Percentiles rank a stretch among this genome's conserved stretches.
Evolutionary conservation across 2,113 vertebrate species (phyloP).

Genomic region (Asarcornis scutulata): DNA sequence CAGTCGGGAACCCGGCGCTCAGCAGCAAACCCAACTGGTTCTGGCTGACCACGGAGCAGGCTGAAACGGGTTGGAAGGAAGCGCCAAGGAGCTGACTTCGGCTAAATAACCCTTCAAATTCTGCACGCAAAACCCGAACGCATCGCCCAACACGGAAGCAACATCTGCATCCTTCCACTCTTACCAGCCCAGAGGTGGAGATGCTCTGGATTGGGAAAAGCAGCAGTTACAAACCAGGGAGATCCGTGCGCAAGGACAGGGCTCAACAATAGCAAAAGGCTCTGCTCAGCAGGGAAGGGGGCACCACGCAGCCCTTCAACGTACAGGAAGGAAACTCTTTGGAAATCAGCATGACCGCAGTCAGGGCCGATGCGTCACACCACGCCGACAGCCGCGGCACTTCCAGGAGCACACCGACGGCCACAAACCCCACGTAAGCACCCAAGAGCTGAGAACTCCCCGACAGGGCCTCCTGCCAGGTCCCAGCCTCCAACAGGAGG

Average conservation of each 20-base stretch:
- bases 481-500: neutral
- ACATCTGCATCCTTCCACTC: neutral
- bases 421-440: neutral
- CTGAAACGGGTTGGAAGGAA: neutral
- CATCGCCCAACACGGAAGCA: neutral
- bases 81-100: neutral
- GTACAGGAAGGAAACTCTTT: neutral
- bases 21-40: neutral
- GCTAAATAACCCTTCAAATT: neutral
- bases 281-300: accelerated
- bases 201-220: neutral
- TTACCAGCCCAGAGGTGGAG: neutral
- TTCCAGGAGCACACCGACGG: neutral
- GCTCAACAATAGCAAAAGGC: neutral
- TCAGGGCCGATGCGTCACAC: neutral
- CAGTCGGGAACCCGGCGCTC: accelerated
- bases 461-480: neutral
- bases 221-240: neutral
- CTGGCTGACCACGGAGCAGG: neutral
- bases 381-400: neutral
- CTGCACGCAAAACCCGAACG: neutral
- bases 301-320: neutral
- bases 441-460: neutral
- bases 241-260: accelerated
- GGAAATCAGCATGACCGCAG: neutral